Percentiles rank a stretch among this genome's conserved stretches.
Conservation (phyloP, 2,113 vertebrate genomes). For the Amphiprion ocellaris region DNA sequence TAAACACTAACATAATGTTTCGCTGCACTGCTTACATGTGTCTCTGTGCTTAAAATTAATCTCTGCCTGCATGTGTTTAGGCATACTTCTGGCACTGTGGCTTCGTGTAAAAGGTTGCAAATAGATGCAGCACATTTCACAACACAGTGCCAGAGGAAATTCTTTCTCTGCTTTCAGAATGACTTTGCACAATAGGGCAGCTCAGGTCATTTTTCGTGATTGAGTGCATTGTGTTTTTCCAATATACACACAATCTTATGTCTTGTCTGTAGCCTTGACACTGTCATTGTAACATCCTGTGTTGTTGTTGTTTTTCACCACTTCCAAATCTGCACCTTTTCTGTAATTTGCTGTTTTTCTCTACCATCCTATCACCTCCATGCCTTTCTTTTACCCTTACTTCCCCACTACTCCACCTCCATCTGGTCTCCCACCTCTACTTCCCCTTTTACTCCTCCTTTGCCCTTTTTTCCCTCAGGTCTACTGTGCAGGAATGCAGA, state of each 20-base stretch:
- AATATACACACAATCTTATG: background rate
- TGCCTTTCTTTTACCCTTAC: conserved; percentile 1
- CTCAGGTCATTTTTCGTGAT: background rate
- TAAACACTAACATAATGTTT: background rate
- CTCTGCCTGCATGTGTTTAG: background rate
- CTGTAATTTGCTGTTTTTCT: background rate
- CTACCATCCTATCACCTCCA: background rate
- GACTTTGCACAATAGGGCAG: background rate
- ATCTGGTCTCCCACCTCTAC: conserved; percentile 16
- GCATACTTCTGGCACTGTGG: background rate
- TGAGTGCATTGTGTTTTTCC: background rate
- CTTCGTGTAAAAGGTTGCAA: background rate
- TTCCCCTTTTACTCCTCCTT: conserved; percentile 16
- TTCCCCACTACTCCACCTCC: background rate
- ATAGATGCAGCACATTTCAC: conserved; percentile 11
- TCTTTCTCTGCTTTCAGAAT: conserved; percentile 1
- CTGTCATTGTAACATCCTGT: background rate
- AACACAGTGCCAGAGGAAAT: conserved; percentile 4
- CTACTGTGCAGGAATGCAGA: conserved; percentile 94
- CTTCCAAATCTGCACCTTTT: background rate
- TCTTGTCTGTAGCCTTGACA: background rate
- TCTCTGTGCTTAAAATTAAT: conserved; percentile 17
- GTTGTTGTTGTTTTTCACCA: background rate
- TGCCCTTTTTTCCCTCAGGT: conserved; percentile 82
- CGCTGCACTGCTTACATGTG: background rate